phyloP scores from a whole-genome alignment of 2,888 invertebrate species.

The Diplolepis rosae region DNA sequence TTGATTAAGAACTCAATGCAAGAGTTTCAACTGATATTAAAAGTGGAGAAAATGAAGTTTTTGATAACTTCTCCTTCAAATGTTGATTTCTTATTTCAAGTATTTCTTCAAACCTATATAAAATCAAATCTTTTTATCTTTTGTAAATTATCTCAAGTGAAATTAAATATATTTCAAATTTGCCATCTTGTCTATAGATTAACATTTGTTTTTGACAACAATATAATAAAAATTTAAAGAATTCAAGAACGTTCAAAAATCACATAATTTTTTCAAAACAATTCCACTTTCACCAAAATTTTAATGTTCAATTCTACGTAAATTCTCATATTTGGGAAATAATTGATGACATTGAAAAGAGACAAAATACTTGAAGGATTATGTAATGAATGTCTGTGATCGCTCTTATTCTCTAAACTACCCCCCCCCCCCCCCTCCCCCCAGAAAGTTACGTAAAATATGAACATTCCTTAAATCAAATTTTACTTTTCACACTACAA shows the following conservation, averaged over 20 bases:
- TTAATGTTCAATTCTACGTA: too few relatives aligned
- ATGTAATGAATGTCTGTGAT: too few relatives aligned
- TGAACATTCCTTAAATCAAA: not conserved
- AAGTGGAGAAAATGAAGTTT: not conserved
- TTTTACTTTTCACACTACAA: not conserved
- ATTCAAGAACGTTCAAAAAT: too few relatives aligned
- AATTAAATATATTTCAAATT: not conserved
- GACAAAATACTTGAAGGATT: too few relatives aligned
- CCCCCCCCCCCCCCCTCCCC: too few relatives aligned
- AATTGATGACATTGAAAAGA: too few relatives aligned
- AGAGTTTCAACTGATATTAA: not conserved
- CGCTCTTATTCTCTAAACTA: too few relatives aligned
- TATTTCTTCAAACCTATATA: not conserved
- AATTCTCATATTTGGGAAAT: too few relatives aligned
- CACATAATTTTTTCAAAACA: too few relatives aligned
- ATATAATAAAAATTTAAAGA: too few relatives aligned
- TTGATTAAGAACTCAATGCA: not conserved
- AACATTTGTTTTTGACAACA: not conserved
- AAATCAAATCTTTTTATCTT: not conserved
- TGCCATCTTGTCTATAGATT: not conserved
- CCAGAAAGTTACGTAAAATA: too few relatives aligned
- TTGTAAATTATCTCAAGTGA: not conserved
- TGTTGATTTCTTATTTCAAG: not conserved
- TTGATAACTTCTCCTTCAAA: not conserved
- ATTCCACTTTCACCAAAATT: too few relatives aligned